Percentiles rank a stretch among this genome's conserved stretches.
Evolutionary conservation across 2,888 invertebrate genomes (phyloP).

Genomic region (Orthosia incerta): DNA sequence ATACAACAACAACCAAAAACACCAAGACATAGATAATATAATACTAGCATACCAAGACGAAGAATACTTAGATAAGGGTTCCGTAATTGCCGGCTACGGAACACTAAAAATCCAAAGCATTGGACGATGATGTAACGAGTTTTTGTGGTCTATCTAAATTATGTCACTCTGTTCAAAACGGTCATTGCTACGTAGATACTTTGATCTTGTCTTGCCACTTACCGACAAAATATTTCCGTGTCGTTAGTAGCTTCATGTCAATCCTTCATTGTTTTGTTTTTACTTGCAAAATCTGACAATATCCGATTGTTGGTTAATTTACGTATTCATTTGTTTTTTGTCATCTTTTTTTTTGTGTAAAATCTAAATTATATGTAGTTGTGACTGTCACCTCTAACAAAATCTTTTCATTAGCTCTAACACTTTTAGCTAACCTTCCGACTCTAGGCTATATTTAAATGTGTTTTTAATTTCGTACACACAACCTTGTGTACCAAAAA

Average conservation of each 20-base stretch:
- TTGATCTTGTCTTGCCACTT: conserved; percentile 4
- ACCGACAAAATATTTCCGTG: conserved; percentile 21
- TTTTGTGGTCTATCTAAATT: conserved; percentile 27
- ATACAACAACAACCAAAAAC: too few relatives aligned
- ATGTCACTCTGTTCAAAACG: conserved; percentile 18
- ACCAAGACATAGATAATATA: too few relatives aligned
- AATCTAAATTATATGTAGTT: background rate
- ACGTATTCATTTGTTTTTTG: conserved; percentile 20
- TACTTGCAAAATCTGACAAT: background rate
- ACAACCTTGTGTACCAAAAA: conserved; percentile 17
- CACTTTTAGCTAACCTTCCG: conserved; percentile 42
- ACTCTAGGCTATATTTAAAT: conserved; percentile 39
- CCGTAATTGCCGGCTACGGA: background rate
- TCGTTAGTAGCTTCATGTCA: background rate
- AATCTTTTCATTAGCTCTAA: conserved; percentile 17
- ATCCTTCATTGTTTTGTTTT: conserved; percentile 2
- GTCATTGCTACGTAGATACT: conserved; percentile 1
- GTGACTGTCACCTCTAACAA: conserved; percentile 1
- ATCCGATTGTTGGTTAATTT: conserved; percentile 25
- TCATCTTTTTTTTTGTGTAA: background rate
- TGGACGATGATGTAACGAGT: conserved; percentile 36
- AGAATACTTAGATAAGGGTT: too few relatives aligned
- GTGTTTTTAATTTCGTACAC: conserved; percentile 20
- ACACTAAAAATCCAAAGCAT: background rate
- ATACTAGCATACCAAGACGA: too few relatives aligned